Evolutionary conservation across 2,113 vertebrate genomes (phyloP).

Genomic region (Oreochromis niloticus): DNA sequence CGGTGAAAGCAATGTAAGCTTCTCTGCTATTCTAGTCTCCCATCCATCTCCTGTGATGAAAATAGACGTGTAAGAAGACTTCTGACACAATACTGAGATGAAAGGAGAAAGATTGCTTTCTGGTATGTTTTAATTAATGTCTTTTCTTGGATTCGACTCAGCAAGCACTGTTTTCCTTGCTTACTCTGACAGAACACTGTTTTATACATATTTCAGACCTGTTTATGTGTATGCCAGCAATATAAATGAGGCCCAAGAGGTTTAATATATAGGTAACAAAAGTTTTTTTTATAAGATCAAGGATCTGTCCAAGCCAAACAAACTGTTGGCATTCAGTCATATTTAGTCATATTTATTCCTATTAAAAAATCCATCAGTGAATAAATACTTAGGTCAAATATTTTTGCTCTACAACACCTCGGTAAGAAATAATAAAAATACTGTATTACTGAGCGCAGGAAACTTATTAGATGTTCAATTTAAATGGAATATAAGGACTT

Average conservation of each 20-base stretch:
- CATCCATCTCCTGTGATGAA: background rate
- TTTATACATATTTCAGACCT: background rate
- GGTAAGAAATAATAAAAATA: background rate
- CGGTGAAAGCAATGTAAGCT: background rate
- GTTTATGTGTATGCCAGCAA: fast-evolving
- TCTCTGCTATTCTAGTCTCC: background rate
- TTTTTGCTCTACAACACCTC: background rate
- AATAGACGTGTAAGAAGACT: background rate
- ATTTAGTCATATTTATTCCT: background rate
- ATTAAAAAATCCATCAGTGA: background rate
- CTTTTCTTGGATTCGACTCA: background rate
- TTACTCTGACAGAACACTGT: background rate
- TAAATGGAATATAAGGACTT: background rate
- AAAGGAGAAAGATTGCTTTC: background rate
- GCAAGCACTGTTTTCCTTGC: background rate
- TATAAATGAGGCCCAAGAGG: background rate
- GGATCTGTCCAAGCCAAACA: background rate
- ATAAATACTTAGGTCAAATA: background rate
- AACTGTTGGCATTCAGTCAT: background rate
- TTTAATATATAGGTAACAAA: background rate
- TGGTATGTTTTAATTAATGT: background rate
- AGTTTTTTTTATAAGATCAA: background rate
- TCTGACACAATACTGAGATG: background rate
- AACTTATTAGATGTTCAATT: background rate
- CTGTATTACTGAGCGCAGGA: background rate